A percentile compares a stretch with the other conserved stretches of the same genome.
Conservation (phyloP, 2,888 invertebrate genomes). For the Cynaeus angustus region DNA sequence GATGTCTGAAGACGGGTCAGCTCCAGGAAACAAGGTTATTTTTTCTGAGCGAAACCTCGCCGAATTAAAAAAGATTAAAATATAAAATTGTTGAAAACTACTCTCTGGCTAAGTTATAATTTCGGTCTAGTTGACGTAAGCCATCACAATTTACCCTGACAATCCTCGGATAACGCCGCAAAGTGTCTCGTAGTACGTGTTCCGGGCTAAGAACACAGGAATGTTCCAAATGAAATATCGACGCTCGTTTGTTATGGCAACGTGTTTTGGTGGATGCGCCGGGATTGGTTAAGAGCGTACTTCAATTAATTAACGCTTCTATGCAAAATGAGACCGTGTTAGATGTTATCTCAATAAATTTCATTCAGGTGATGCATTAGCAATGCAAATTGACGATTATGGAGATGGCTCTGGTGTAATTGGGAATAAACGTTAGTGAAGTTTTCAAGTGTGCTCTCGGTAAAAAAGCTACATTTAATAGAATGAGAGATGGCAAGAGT, state of each 20-base stretch:
- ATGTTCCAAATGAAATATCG: slow-evolving; percentile 40
- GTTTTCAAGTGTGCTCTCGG: not conserved
- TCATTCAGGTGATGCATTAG: slow-evolving; percentile 23
- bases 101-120: too few species aligned
- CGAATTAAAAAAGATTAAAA: too few species aligned
- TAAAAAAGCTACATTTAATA: not conserved
- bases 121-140: too few species aligned
- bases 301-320: slow-evolving; percentile 18
- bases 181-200: slow-evolving; percentile 32
- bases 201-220: slow-evolving; percentile 23
- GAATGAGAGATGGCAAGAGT: not conserved
- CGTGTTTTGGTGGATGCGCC: slow-evolving; percentile 24
- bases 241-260: slow-evolving; percentile 17
- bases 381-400: slow-evolving; percentile 40
- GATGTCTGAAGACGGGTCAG: too few species aligned
- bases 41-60: too few species aligned
- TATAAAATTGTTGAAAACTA: too few species aligned
- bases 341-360: slow-evolving; percentile 33
- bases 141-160: too few species aligned
- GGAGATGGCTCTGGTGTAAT: slow-evolving; percentile 26
- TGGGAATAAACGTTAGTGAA: slow-evolving; percentile 18
- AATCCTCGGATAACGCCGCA: slow-evolving; percentile 19
- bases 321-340: slow-evolving; percentile 5
- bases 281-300: slow-evolving; percentile 11
- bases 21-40: too few species aligned